Base-by-base conservation (phyloP, 2,797 vertebrate species). In the Nothura maculosa region DNA sequence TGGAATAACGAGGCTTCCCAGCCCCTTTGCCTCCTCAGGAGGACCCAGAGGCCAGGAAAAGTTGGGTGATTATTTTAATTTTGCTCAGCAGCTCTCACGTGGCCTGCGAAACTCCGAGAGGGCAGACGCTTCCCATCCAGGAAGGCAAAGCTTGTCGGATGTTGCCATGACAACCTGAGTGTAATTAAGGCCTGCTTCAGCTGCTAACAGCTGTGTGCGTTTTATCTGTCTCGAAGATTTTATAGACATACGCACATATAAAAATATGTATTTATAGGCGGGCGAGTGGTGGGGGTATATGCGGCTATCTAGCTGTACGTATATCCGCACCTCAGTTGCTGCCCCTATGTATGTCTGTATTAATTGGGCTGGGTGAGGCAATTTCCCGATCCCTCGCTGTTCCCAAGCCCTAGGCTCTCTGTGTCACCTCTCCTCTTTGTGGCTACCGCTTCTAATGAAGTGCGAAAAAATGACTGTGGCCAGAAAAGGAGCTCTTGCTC, bases 141-240 rank as follows among this genome's bases (percentile, higher is more conserved):
- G 96, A 97, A 97, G 85, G 83, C 79, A 89, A 96, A 96, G 96
- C 97, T 98, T 97, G 97, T 97, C 96, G 96, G 96, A 93, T 2
- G 96, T 97, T 98, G 70, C 97, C 96, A 98, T 98, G 95, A 96
- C 96, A 98, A 97, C 97, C 36, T 96, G 91, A 94, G 97, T 97
- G 97, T 97, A 98, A 98, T 98, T 98, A 98, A 97, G 97, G 93
- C 94, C 97, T 0, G 40, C 90, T 98, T 98, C 97, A 97, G 97
- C 96, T 97, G 96, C 95, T 95, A 98, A 97, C 97, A 98, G 97
- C 97, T 98, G 98, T 96, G 97, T 84, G 92, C 96, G 97, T 97
- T 98, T 97, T 97, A 97, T 98, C 96, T 96, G 96, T 92, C 94
- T 95, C 95, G 92, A 96, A 96, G 80, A 91, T 80, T 86, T 79